Evolutionary conservation across 2,888 invertebrate species (phyloP).

Genomic region (Seladonia tumulorum): DNA sequence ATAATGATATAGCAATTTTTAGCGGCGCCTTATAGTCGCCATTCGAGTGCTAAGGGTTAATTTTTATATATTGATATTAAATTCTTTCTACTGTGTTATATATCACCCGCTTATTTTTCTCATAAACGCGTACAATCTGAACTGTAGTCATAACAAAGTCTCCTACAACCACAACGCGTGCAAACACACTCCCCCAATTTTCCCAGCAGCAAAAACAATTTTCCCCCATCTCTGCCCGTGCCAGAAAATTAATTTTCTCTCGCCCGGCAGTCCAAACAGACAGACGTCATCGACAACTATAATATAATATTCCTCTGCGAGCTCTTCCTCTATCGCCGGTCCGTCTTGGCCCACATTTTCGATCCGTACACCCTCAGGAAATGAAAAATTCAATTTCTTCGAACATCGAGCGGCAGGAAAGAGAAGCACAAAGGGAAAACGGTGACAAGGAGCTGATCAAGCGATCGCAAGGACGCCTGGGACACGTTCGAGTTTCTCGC

Average conservation of each 20-base stretch:
- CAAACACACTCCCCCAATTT: not conserved
- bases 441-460: not conserved
- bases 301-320: not conserved
- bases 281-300: not conserved
- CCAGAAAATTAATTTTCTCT: not conserved
- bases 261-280: not conserved
- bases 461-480: constrained; percentile 2
- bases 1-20: too few relatives aligned
- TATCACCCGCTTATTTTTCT: not conserved
- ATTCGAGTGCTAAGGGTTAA: too few relatives aligned
- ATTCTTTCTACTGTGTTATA: too few relatives aligned
- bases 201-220: not conserved
- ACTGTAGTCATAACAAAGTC: not conserved
- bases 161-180: not conserved
- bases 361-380: not conserved
- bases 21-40: too few relatives aligned
- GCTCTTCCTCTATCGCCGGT: not conserved
- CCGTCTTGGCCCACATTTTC: not conserved
- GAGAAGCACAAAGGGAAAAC: not conserved
- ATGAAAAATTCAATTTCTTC: constrained; percentile 1
- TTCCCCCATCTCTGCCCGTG: not conserved
- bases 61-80: too few relatives aligned
- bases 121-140: not conserved
- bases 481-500: not conserved
- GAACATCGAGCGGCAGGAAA: not conserved